Evolutionary conservation across 2,888 invertebrate species (phyloP).

Genomic region (Cheilosia scutellata): DNA sequence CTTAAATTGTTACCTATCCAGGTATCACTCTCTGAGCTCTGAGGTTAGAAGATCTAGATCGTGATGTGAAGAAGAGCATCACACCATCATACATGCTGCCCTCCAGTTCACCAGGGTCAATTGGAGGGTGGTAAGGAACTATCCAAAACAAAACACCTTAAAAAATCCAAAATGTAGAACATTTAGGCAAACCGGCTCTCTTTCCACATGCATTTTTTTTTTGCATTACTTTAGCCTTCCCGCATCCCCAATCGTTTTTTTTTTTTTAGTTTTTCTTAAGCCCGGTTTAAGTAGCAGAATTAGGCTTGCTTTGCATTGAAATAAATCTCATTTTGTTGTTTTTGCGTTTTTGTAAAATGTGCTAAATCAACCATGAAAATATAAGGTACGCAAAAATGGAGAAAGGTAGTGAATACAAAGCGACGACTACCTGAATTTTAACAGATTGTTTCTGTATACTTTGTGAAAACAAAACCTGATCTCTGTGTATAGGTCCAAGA

Average conservation of each 20-base stretch:
- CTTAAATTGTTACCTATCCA: conserved; percentile 56
- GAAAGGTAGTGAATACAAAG: conserved; percentile 64
- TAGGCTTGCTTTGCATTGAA: conserved; percentile 47
- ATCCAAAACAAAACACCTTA: conserved; percentile 34
- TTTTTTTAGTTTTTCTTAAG: conserved; percentile 28
- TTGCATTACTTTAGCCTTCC: conserved; percentile 35
- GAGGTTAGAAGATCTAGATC: conserved; percentile 61
- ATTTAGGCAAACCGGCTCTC: conserved; percentile 49
- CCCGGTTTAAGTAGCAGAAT: conserved; percentile 48
- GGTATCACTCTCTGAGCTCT: conserved; percentile 11
- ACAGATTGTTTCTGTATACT: conserved; percentile 65
- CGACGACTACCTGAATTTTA: conserved; percentile 68
- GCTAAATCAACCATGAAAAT: conserved; percentile 74
- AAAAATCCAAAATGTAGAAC: conserved; percentile 28
- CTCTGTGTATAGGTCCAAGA: conserved; percentile 58
- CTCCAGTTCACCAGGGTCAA: conserved; percentile 58
- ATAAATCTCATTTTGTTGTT: conserved; percentile 50
- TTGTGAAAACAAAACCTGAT: conserved; percentile 57
- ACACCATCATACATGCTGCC: conserved; percentile 35
- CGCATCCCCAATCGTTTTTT: conserved; percentile 19
- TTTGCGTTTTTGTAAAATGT: conserved; percentile 55
- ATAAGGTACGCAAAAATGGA: conserved; percentile 73
- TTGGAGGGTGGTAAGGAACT: conserved; percentile 57
- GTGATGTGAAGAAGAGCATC: conserved; percentile 65
- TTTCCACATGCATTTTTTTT: conserved; percentile 37